Evolutionary conservation across 2,888 invertebrate species (phyloP).

Genomic region (Thymelicus lineola): DNA sequence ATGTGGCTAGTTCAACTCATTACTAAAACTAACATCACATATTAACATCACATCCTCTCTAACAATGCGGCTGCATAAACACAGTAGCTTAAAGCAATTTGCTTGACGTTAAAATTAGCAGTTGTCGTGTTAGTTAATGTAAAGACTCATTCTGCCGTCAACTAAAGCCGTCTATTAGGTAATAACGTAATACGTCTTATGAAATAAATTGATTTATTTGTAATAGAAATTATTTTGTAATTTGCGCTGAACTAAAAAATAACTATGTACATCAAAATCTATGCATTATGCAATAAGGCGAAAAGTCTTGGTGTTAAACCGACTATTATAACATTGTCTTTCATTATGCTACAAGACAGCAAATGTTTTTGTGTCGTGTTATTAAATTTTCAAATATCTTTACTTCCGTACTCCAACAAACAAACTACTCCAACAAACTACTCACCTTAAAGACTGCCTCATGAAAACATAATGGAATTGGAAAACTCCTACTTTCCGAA

Average conservation of each 20-base stretch:
- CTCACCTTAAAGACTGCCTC: background rate
- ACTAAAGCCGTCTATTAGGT: no score
- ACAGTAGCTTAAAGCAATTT: background rate
- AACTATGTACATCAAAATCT: no score
- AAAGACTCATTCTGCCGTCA: no score
- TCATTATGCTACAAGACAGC: no score
- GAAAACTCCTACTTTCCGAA: constrained; percentile 1
- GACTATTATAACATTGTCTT: no score
- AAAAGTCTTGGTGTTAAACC: no score
- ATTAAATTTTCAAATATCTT: background rate
- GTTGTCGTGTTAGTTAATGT: background rate
- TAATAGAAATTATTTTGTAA: no score
- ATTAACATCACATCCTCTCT: no score
- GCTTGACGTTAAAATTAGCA: background rate
- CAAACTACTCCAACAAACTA: background rate
- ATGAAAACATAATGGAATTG: constrained; percentile 7
- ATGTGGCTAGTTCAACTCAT: background rate
- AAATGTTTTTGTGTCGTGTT: background rate
- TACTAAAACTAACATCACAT: background rate
- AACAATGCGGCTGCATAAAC: background rate
- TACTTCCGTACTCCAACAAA: background rate
- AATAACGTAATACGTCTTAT: no score
- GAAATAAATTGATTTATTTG: no score
- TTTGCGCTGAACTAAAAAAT: no score
- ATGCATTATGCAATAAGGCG: no score